A percentile compares a stretch with the other conserved stretches of the same genome.
These are phyloP conservation scores for Stenurella melanura DNA, from an alignment of 2,888 invertebrate species.

Conservation along the genomic window DNA sequence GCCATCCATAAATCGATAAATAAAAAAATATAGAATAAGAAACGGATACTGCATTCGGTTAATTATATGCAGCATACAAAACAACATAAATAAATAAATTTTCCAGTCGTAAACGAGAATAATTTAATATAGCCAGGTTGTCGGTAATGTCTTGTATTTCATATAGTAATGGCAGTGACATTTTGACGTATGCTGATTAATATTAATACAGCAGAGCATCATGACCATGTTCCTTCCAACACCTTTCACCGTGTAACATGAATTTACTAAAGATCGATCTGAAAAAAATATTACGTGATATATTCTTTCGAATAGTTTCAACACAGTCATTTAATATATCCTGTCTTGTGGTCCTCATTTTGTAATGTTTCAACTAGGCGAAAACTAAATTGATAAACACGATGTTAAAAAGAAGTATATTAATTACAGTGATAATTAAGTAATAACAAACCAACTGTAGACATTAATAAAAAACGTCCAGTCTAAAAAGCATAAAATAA, in stretches of 20 bases:
- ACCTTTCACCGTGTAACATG: conserved; percentile 46
- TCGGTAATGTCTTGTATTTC: conserved; percentile 57
- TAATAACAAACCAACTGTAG: no score
- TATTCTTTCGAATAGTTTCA: conserved; percentile 13
- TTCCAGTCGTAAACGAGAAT: conserved; percentile 32
- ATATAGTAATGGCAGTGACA: conserved; percentile 58
- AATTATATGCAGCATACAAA: conserved; percentile 34
- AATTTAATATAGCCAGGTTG: conserved; percentile 42
- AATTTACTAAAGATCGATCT: conserved; percentile 21
- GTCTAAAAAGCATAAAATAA: no score
- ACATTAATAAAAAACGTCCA: no score
- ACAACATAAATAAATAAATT: conserved; percentile 39
- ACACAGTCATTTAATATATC: conserved; percentile 1
- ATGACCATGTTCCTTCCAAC: conserved; percentile 48
- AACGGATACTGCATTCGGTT: conserved; percentile 7
- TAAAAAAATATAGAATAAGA: conserved; percentile 15
- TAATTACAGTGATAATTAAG: no score
- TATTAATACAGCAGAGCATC: conserved; percentile 56
- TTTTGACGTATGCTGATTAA: conserved; percentile 61
- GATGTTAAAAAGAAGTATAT: no score
- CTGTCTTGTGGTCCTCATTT: neutral
- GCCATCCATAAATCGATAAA: conserved; percentile 7
- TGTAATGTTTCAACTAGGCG: no score
- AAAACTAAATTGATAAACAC: no score
- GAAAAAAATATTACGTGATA: conserved; percentile 8